Evolutionary conservation across 2,888 invertebrate species (phyloP).

Genomic region (Parnassius orleans): DNA sequence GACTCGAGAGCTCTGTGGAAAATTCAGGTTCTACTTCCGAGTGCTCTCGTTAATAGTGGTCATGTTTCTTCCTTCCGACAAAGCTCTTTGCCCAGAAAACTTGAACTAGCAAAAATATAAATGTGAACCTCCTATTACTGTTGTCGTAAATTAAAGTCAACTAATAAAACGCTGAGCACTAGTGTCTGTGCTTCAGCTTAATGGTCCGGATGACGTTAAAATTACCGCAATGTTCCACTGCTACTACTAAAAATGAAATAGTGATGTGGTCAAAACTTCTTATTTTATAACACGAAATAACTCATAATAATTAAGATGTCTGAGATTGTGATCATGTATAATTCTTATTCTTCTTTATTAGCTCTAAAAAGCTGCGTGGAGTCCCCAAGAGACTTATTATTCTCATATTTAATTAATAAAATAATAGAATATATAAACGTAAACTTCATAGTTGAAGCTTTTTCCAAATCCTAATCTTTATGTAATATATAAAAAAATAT

Average conservation of each 20-base stretch:
- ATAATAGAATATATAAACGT: too few species aligned
- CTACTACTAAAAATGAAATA: slow-evolving; percentile 4
- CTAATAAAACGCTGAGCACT: slow-evolving; percentile 24
- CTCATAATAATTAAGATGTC: too few species aligned
- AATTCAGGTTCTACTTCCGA: slow-evolving; percentile 28
- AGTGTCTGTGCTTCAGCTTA: slow-evolving; percentile 21
- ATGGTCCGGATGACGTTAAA: slow-evolving; percentile 22
- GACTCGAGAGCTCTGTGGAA: slow-evolving; percentile 32
- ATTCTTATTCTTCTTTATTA: too few species aligned
- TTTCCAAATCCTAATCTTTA: too few species aligned
- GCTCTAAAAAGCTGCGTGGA: too few species aligned
- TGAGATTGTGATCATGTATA: too few species aligned
- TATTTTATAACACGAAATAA: too few species aligned
- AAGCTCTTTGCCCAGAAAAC: slow-evolving; percentile 18
- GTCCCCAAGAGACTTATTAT: too few species aligned
- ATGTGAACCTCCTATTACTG: slow-evolving; percentile 18
- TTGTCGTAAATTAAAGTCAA: slow-evolving; percentile 27
- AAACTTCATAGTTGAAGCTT: too few species aligned
- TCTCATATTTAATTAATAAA: too few species aligned
- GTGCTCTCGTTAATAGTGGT: slow-evolving; percentile 27
- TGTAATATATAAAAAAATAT: too few species aligned
- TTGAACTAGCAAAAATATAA: slow-evolving; percentile 25
- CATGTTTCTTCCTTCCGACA: slow-evolving; percentile 27
- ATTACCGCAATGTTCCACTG: slow-evolving; percentile 14
- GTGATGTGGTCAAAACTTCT: slow-evolving; percentile 23